These are phyloP conservation scores for Chrosomus eos DNA, from an alignment of 2,797 vertebrate genomes.

Conservation along the genomic window DNA sequence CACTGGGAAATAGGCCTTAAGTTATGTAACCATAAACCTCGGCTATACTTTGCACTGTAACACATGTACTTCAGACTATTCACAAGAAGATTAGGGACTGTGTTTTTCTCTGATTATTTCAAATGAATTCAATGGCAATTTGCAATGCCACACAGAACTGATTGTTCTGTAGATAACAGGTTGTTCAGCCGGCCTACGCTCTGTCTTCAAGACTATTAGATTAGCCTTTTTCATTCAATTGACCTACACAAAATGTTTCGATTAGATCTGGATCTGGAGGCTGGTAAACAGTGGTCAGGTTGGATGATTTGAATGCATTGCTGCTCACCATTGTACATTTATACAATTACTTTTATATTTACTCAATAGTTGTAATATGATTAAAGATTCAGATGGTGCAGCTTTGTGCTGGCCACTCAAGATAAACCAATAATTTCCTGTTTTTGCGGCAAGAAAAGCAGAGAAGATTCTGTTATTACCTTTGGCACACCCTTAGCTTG, in stretches of 20 bases:
- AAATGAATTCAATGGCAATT: conserved; percentile 9
- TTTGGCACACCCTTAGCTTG: conserved; percentile 9
- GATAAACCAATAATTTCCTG: conserved; percentile 40
- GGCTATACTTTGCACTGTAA: not conserved
- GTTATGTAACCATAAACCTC: not conserved
- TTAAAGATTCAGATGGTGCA: conserved; percentile 30
- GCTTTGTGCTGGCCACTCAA: conserved; percentile 26
- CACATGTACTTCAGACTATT: not conserved
- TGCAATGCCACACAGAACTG: conserved; percentile 17
- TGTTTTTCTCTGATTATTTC: conserved; percentile 33
- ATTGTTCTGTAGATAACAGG: conserved; percentile 24
- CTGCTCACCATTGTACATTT: conserved; percentile 22
- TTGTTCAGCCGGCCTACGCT: not conserved
- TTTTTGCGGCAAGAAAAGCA: conserved; percentile 23
- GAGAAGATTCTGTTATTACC: conserved; percentile 15
- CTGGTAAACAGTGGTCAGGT: conserved; percentile 4
- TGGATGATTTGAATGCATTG: conserved; percentile 20
- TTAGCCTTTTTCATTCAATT: conserved; percentile 33
- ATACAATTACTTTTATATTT: conserved; percentile 37
- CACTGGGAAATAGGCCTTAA: not conserved
- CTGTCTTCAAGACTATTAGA: conserved; percentile 34
- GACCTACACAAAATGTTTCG: conserved; percentile 40
- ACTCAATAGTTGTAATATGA: conserved; percentile 37
- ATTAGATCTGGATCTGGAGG: conserved; percentile 38
- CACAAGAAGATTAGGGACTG: not conserved